Conservation (phyloP, 2,797 vertebrate species). For the Pantherophis alleghaniensis region DNA sequence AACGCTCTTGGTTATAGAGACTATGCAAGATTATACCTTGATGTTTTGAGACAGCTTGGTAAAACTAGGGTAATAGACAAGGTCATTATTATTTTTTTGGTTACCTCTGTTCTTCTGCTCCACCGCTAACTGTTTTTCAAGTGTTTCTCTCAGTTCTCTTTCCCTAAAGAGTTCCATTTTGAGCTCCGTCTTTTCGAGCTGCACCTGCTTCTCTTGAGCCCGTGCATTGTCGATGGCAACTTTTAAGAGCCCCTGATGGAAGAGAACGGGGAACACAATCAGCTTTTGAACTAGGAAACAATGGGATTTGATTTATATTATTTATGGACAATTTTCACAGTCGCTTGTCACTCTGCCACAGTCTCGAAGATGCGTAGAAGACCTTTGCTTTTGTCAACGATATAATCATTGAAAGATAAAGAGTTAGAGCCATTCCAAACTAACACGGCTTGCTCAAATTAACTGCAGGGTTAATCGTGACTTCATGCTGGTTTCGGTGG, state of each 20-base stretch:
- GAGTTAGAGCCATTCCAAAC: background rate
- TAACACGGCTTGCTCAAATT: background rate
- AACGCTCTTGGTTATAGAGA: conserved; percentile 35
- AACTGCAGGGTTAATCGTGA: background rate
- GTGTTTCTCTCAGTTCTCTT: conserved; percentile 94
- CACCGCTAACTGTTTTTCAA: conserved; percentile 97
- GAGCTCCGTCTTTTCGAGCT: conserved; percentile 98
- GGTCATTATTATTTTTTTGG: background rate
- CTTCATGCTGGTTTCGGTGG: background rate
- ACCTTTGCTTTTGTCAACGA: background rate
- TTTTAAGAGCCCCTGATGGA: conserved; percentile 92
- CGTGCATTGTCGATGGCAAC: conserved; percentile 98
- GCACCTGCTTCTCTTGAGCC: conserved; percentile 98
- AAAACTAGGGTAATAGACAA: background rate
- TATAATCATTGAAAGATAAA: background rate
- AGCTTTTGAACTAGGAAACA: conserved; percentile 38
- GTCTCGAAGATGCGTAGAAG: background rate
- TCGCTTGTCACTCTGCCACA: background rate
- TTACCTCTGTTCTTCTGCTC: conserved; percentile 99
- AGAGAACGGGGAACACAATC: conserved; percentile 43
- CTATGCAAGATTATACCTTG: conserved; percentile 8
- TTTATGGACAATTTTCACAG: background rate
- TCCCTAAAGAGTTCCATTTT: conserved; percentile 99
- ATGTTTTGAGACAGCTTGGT: conserved; percentile 78
- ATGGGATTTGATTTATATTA: background rate